Percentiles rank a stretch among this genome's conserved stretches.
phyloP scores from a whole-genome alignment of 2,888 invertebrate species.

The Temnothorax unifasciatus region DNA sequence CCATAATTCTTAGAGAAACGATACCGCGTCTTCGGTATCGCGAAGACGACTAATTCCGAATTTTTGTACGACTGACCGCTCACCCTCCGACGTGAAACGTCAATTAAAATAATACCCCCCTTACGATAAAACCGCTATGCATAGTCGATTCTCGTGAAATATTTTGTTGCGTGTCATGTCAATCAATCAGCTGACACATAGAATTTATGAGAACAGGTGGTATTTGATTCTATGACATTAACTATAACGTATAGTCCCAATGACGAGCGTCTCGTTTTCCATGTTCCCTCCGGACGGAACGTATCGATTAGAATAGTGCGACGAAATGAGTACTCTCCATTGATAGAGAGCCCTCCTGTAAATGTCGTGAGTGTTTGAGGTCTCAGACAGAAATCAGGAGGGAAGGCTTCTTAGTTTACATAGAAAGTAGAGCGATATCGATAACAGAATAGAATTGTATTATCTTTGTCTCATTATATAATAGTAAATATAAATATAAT shows the following conservation, averaged over 20 bases:
- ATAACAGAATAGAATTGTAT: conserved; percentile 12
- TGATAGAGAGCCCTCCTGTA: neutral
- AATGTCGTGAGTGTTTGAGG: neutral
- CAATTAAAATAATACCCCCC: neutral
- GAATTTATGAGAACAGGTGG: neutral
- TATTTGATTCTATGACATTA: conserved; percentile 2
- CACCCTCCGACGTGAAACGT: neutral
- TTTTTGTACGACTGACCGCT: neutral
- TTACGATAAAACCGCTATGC: neutral
- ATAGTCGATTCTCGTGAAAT: neutral
- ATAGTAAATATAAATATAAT: neutral
- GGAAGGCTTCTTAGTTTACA: neutral
- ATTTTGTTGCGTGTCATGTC: neutral
- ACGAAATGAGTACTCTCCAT: neutral
- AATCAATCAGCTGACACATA: neutral
- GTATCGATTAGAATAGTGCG: neutral
- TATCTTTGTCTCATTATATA: neutral
- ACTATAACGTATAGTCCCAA: neutral
- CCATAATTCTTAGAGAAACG: neutral
- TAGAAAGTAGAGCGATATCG: neutral
- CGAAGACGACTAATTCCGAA: neutral
- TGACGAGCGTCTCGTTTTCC: neutral
- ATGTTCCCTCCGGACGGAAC: neutral
- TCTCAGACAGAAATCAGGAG: neutral
- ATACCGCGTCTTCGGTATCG: neutral